These are phyloP conservation scores for Julus scandinavius DNA, from an alignment of 2,888 invertebrate species.

Conservation along the genomic window DNA sequence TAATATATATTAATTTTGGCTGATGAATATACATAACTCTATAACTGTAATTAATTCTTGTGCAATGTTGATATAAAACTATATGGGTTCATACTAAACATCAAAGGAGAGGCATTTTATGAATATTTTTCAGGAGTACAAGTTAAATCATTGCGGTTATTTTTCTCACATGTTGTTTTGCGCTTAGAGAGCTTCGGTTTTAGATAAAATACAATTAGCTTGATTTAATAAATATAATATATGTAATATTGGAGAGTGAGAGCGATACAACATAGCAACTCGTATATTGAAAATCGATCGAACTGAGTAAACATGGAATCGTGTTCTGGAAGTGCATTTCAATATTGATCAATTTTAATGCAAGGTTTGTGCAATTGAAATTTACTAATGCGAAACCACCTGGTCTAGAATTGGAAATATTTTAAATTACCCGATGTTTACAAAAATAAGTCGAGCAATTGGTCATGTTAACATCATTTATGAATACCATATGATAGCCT, in stretches of 20 bases:
- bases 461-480: neutral
- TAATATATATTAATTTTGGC: neutral
- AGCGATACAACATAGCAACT: no score
- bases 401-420: neutral
- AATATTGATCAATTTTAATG: neutral
- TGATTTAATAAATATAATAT: no score
- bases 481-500: neutral
- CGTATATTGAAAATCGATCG: neutral
- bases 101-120: neutral
- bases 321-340: no score
- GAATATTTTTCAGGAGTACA: no score
- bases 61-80: no score
- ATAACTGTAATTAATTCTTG: neutral
- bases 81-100: neutral
- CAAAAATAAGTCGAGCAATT: neutral
- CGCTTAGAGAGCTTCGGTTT: no score
- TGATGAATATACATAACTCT: neutral
- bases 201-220: no score
- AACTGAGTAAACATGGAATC: no score
- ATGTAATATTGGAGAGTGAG: no score
- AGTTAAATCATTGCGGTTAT: no score
- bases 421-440: neutral
- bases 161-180: no score
- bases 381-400: neutral
- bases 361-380: neutral